These are phyloP conservation scores for Drosophila fungiperda DNA, from an alignment of 2,888 invertebrate genomes.

Conservation along the genomic window DNA sequence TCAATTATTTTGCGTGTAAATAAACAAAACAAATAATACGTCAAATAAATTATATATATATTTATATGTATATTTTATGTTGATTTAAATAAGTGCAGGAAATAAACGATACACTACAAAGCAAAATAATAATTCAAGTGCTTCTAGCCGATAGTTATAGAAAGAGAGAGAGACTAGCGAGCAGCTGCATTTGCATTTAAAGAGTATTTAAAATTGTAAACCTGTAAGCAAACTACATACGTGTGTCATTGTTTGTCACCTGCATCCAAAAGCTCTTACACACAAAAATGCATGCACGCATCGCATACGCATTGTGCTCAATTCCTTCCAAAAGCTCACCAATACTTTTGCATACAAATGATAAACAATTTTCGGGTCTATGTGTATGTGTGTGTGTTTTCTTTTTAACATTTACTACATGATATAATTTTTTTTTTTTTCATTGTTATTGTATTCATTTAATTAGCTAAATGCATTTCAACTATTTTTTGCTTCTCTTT, in stretches of 20 bases:
- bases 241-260: conserved; percentile 27
- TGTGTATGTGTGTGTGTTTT: conserved; percentile 24
- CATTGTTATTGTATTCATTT: conserved; percentile 63
- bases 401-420: conserved; percentile 54
- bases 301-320: conserved; percentile 3
- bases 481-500: conserved; percentile 50
- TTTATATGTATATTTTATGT: conserved; percentile 22
- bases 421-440: conserved; percentile 44
- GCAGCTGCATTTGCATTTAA: conserved; percentile 23
- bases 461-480: conserved; percentile 78
- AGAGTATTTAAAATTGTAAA: conserved; percentile 22
- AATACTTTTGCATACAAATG: conserved; percentile 19
- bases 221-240: conserved; percentile 44
- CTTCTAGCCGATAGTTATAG: conserved; percentile 1
- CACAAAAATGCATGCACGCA: conserved; percentile 8
- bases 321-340: conserved; percentile 22
- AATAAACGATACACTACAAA: conserved; percentile 30
- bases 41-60: conserved; percentile 71
- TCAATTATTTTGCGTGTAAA: conserved; percentile 75
- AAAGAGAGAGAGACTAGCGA: conserved; percentile 7
- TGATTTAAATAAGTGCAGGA: conserved; percentile 43
- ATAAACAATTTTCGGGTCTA: conserved; percentile 15
- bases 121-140: conserved; percentile 35
- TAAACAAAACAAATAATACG: conserved; percentile 70
- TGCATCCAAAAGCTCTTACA: conserved; percentile 36